A percentile compares a stretch with the other conserved stretches of the same genome.
Evolutionary conservation across 2,113 vertebrate genomes (phyloP).

Genomic region (Solea solea): DNA sequence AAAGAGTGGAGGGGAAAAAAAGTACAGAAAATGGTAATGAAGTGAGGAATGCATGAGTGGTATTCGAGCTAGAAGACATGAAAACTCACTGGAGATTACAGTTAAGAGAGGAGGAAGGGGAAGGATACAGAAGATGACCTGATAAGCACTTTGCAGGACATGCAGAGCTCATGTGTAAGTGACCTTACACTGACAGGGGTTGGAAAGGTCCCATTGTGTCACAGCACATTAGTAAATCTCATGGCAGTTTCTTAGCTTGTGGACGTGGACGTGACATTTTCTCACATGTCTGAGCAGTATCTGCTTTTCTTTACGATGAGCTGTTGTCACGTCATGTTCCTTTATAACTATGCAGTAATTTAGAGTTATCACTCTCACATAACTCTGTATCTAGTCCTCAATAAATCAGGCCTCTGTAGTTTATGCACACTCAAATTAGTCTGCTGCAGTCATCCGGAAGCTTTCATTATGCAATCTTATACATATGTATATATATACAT

Average conservation of each 20-base stretch:
- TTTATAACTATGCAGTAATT: conserved; percentile 38
- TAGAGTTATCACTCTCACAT: conserved; percentile 53
- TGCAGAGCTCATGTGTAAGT: conserved; percentile 2
- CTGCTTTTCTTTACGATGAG: conserved; percentile 59
- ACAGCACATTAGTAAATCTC: conserved; percentile 32
- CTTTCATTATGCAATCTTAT: no score
- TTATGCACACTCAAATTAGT: not conserved
- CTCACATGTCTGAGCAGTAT: conserved; percentile 49
- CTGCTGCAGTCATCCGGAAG: not conserved
- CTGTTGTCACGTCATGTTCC: conserved; percentile 31
- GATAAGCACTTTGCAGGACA: conserved; percentile 15
- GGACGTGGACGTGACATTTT: conserved; percentile 53
- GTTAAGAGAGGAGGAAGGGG: conserved; percentile 8
- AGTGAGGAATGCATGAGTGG: conserved; percentile 26
- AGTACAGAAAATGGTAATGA: conserved; percentile 6
- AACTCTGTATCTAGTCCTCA: conserved; percentile 46
- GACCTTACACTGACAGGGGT: conserved; percentile 26
- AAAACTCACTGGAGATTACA: conserved; percentile 25
- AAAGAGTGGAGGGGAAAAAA: conserved; percentile 29
- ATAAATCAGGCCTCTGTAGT: conserved; percentile 45
- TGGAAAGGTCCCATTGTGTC: conserved; percentile 14
- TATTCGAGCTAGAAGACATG: conserved; percentile 10
- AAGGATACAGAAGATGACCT: conserved; percentile 24
- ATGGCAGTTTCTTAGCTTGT: conserved; percentile 32
- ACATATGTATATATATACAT: no score